Percentiles rank a stretch among this genome's conserved stretches.
phyloP scores from a whole-genome alignment of 2,113 vertebrate species.

The Potamarius usumacintae region DNA sequence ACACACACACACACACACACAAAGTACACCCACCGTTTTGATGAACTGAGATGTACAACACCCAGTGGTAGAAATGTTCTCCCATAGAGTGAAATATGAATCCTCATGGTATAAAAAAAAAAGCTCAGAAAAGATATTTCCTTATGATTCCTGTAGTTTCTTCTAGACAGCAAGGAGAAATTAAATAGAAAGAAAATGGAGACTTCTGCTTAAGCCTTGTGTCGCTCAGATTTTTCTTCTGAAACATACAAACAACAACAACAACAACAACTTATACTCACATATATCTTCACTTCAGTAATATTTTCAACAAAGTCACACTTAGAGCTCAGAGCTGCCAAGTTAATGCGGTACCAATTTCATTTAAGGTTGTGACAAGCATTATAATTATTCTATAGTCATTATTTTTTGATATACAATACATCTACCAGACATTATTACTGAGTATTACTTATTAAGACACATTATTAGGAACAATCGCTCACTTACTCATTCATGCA shows the following conservation, averaged over 20 bases:
- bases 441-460: no score
- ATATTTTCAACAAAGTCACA: not conserved
- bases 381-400: not conserved
- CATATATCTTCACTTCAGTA: not conserved
- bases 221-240: not conserved
- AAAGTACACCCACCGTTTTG: not conserved
- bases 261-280: no score
- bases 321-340: not conserved
- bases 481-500: not conserved
- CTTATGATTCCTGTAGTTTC: not conserved
- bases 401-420: not conserved
- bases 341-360: not conserved
- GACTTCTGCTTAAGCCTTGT: not conserved
- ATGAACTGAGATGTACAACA: slow-evolving; percentile 28
- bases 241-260: no score
- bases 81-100: not conserved
- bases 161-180: not conserved
- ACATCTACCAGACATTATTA: not conserved
- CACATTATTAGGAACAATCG: not conserved
- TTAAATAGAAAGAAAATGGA: not conserved
- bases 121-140: not conserved
- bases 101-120: not conserved
- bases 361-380: not conserved
- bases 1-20: no score
- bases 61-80: slow-evolving; percentile 1